Evolutionary conservation across 2,888 invertebrate species (phyloP), one percentile per base, ranked within the genome.

Genomic region (Pterostichus madidus): DNA sequence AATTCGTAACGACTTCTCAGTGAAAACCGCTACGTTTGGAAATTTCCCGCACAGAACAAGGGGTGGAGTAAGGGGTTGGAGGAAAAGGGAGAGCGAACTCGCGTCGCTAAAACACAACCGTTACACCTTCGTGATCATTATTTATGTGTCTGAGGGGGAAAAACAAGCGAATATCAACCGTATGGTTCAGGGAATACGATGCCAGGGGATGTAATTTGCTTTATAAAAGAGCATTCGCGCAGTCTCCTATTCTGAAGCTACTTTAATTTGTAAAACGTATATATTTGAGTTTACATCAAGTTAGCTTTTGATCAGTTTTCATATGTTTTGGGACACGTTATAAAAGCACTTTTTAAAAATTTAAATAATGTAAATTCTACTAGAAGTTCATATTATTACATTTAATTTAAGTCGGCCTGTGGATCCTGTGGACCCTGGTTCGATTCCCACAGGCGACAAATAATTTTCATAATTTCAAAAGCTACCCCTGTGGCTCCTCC

Each of bases 21-120:
- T 15, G 68, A 71, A 46, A 71, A 71, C 68, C 68, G 46, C 68
- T 15, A 17, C 68, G 68, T 71, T 71, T 71, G 64, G 44, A 71
- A 71, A 71, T 71, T 56, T 59, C 11, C 35, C 64, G 49, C 49
- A 10, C 39, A 6, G 39, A 39, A 52, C 52, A 52, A 71, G 44
- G 44, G 24, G 6, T 39, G 68, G 2, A 39, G 15, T 71, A 15
- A 39, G 15, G 17, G 13, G 68, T 7, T 8, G 44, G 17, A 59
- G 59, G 31, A 35, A 64, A 59, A 17, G 64, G 24, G n/a, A 8
- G 44, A 39, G 5, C 8, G 15, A 32, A 71, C 39, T 71, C 68
- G 68, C 68, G 44, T 71, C 68, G 68, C 68, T 71, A 44, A 71
- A 71, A 71, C 68, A 71, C 68, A 71, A 71, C 68, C 68, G 68